phyloP scores from a whole-genome alignment of 2,113 vertebrate genomes.

The Lontra canadensis region DNA sequence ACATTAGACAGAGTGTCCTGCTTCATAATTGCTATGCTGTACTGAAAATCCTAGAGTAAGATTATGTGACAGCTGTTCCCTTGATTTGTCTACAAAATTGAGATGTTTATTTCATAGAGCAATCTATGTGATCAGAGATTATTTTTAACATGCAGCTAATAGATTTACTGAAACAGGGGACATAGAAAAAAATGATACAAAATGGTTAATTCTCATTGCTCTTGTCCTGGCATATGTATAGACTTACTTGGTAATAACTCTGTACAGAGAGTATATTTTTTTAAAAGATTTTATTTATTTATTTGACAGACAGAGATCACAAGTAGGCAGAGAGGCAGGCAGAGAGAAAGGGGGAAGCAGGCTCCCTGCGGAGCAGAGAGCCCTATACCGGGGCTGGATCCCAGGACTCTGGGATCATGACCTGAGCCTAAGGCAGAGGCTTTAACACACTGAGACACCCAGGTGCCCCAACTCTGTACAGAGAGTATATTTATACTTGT shows the following conservation, averaged over 20 bases:
- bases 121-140: neutral
- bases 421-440: no score
- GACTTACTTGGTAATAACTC: neutral
- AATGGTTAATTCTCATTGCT: neutral
- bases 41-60: slow-evolving; percentile 30
- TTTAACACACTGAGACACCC: no score
- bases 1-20: slow-evolving; percentile 31
- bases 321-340: no score
- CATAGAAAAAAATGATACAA: neutral
- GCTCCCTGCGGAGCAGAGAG: no score
- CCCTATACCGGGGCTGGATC: no score
- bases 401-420: no score
- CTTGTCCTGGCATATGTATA: neutral
- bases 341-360: no score
- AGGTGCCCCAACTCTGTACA: neutral
- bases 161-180: neutral
- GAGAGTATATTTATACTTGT: neutral
- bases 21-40: neutral
- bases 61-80: slow-evolving; percentile 22
- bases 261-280: neutral
- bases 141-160: neutral
- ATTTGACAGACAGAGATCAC: no score
- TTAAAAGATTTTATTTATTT: no score
- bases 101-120: slow-evolving; percentile 53
- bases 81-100: slow-evolving; percentile 4